Conservation (phyloP, 2,888 invertebrate genomes). For the Caenorhabditis sp. region DNA sequence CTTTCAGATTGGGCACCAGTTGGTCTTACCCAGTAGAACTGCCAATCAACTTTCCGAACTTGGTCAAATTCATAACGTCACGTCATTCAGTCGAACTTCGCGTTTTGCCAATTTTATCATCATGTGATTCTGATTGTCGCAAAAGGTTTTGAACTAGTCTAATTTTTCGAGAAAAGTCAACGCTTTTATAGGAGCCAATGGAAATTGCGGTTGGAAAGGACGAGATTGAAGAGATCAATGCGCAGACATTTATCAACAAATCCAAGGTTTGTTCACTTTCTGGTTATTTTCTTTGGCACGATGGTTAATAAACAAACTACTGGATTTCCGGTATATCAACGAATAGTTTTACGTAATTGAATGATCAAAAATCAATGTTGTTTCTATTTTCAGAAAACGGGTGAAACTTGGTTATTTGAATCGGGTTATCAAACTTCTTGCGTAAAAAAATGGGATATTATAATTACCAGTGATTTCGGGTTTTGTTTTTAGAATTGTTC, state of each 20-base stretch:
- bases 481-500: neutral
- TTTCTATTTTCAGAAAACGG: conserved; percentile 5
- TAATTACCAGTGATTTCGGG: neutral
- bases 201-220: neutral
- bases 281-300: neutral
- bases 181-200: neutral
- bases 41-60: conserved; percentile 29
- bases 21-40: conserved; percentile 36
- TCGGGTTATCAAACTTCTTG: neutral
- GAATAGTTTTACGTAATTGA: neutral
- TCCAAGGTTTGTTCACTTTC: conserved; percentile 3
- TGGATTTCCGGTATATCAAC: neutral
- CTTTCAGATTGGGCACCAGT: conserved; percentile 20
- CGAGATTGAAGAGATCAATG: neutral
- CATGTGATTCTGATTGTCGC: conserved; percentile 22
- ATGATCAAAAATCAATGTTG: neutral
- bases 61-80: conserved; percentile 15
- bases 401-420: neutral
- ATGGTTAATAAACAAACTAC: neutral
- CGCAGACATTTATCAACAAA: neutral
- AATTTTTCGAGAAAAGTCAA: neutral
- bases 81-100: conserved; percentile 17
- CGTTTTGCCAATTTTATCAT: conserved; percentile 10
- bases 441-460: neutral
- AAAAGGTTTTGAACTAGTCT: conserved; percentile 3